Evolutionary conservation across 2,888 invertebrate species (phyloP).

Genomic region (Zhengitettix transpicula): DNA sequence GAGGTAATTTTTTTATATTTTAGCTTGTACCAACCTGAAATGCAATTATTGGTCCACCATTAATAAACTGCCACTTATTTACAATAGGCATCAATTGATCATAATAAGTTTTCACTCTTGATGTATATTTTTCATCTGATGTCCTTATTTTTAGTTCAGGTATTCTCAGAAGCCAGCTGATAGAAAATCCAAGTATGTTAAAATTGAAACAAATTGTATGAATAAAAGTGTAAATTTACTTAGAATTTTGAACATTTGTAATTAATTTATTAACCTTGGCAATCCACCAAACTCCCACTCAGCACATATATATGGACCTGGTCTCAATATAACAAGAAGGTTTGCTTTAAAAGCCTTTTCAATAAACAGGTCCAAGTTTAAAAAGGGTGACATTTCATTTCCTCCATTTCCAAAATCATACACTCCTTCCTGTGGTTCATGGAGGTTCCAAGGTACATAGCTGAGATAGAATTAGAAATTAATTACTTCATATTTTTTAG

Average conservation of each 20-base stretch:
- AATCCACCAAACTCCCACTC: constrained; percentile 30
- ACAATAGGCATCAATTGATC: constrained; percentile 25
- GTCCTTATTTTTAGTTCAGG: constrained; percentile 28
- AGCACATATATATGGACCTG: constrained; percentile 36
- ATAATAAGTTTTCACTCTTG: constrained; percentile 27
- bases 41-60: constrained; percentile 33
- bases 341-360: constrained; percentile 27
- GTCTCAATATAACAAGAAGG: constrained; percentile 30
- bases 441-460: constrained; percentile 28
- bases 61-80: constrained; percentile 26
- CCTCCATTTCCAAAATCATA: constrained; percentile 23
- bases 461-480: constrained; percentile 5
- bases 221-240: no score
- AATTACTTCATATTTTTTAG: background rate
- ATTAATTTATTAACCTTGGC: constrained; percentile 4
- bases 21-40: constrained; percentile 19
- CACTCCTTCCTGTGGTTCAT: constrained; percentile 22
- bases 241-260: background rate
- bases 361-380: constrained; percentile 24
- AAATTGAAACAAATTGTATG: no score
- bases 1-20: no score
- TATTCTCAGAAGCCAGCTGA: constrained; percentile 29
- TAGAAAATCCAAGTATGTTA: background rate
- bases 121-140: constrained; percentile 24
- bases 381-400: constrained; percentile 19